Base-by-base conservation (phyloP, 1,140 invertebrate species). In the Trichoplusia ni region DNA sequence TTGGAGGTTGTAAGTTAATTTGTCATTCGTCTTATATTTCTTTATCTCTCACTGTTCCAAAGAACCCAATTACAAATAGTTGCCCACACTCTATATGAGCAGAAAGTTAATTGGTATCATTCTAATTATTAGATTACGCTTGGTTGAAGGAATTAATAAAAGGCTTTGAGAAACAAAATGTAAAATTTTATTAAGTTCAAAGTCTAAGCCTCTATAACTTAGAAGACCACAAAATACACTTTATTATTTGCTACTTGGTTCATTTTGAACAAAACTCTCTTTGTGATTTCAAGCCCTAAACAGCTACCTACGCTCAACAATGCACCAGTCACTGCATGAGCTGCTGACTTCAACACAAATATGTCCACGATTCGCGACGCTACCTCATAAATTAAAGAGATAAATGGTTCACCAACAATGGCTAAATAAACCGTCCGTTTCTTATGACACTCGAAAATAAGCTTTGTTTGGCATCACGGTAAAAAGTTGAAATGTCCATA, bases 371-470 rank as follows among this genome's bases (percentile, higher is more conserved):
- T 88, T 84, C 75, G 81, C 73, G 68, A 81, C 84, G 82, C 79
- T 81, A 65, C 73, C 64, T 78, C 80, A 88, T 88, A 89, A 89
- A 88, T 89, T 86, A 81, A 77, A 75, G 77, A 86, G 85, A 89
- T 89, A 89, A 88, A 89, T 89, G 85, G 85, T 76, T 40, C 67
- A 63, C 73, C 74, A 82, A 89, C 85, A 89, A 89, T 88, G 79
- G 85, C 68, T 79, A 81, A 88, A 87, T 88, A 86, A 83, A 82
- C 81, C 72, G 72, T 61, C 47, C 44, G 69, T 79, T 84, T 81
- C 84, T 87, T 86, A 79, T 86, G 80, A 86, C 74, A 75, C 76
- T 71, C 75, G 64, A 86, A 82, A 79, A 79, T 77, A 82, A 73
- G 71, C 79, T 75, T 82, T 78, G 77, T 82, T 80, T 66, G 64